These are phyloP conservation scores for Rhysida immarginata DNA, from an alignment of 1,140 invertebrate species.

Conservation along the genomic window DNA sequence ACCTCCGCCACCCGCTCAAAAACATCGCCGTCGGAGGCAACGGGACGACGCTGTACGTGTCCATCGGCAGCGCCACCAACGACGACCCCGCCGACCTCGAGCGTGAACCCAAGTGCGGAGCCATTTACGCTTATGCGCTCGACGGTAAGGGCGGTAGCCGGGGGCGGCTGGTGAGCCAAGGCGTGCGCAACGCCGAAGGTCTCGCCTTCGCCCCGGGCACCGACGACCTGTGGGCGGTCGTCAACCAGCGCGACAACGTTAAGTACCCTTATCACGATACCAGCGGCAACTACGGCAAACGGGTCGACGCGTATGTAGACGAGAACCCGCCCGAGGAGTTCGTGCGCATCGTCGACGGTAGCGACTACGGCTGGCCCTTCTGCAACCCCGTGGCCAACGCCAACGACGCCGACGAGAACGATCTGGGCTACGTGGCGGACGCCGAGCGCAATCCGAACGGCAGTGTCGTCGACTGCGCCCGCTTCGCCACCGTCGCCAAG, in stretches of 20 bases:
- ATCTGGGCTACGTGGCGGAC: not conserved
- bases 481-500: not conserved
- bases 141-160: not conserved
- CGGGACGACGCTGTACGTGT: not conserved
- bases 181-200: slow-evolving; percentile 3
- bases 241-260: slow-evolving; percentile 3
- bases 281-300: not conserved
- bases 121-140: not conserved
- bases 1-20: not conserved
- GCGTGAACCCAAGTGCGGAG: not conserved
- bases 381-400: not conserved
- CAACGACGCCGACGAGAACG: not conserved
- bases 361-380: slow-evolving; percentile 3
- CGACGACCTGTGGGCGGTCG: slow-evolving; percentile 1
- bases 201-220: not conserved
- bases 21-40: not conserved
- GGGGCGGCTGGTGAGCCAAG: not conserved
- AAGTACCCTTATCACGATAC: not conserved
- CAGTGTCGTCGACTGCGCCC: not conserved
- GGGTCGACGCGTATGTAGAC: not conserved
- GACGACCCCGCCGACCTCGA: not conserved
- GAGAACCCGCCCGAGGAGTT: slow-evolving; percentile 1
- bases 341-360: not conserved
- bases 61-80: not conserved
- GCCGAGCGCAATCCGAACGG: not conserved